These are phyloP conservation scores for Anguilla marmorata DNA, from an alignment of 2,797 vertebrate species.

Conservation along the genomic window DNA sequence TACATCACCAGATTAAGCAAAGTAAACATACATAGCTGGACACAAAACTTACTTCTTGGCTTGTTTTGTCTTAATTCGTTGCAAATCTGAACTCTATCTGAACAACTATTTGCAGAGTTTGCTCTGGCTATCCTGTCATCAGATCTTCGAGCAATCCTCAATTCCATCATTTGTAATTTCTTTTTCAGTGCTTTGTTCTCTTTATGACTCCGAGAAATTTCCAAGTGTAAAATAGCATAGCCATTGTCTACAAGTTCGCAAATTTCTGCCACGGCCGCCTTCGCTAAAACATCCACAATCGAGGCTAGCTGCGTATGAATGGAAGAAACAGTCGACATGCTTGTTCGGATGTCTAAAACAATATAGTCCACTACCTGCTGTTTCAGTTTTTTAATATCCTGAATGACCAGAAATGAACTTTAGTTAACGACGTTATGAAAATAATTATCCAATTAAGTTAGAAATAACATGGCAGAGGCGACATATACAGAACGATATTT, in stretches of 20 bases:
- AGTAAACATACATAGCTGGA: neutral
- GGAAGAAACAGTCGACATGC: slow-evolving; percentile 55
- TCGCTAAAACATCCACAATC: slow-evolving; percentile 70
- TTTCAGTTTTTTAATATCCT: neutral
- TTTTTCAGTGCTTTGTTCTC: slow-evolving; percentile 65
- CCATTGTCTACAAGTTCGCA: slow-evolving; percentile 65
- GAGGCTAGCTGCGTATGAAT: slow-evolving; percentile 64
- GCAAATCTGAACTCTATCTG: slow-evolving; percentile 14
- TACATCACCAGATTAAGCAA: neutral
- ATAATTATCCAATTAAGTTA: neutral
- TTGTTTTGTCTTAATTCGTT: slow-evolving; percentile 6
- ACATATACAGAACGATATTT: neutral
- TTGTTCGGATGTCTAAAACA: neutral
- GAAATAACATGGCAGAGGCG: neutral
- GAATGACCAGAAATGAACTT: neutral
- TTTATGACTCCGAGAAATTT: slow-evolving; percentile 56
- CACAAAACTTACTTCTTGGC: slow-evolving; percentile 18
- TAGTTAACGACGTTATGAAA: neutral
- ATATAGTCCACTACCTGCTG: neutral
- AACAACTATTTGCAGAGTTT: neutral
- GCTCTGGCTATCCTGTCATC: neutral
- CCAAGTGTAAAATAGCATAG: slow-evolving; percentile 57
- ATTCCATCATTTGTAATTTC: slow-evolving; percentile 65
- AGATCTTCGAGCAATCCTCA: slow-evolving; percentile 57
- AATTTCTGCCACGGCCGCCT: slow-evolving; percentile 68